These are phyloP conservation scores for Trematomus bernacchii DNA, from an alignment of 2,797 vertebrate genomes.

Conservation along the genomic window DNA sequence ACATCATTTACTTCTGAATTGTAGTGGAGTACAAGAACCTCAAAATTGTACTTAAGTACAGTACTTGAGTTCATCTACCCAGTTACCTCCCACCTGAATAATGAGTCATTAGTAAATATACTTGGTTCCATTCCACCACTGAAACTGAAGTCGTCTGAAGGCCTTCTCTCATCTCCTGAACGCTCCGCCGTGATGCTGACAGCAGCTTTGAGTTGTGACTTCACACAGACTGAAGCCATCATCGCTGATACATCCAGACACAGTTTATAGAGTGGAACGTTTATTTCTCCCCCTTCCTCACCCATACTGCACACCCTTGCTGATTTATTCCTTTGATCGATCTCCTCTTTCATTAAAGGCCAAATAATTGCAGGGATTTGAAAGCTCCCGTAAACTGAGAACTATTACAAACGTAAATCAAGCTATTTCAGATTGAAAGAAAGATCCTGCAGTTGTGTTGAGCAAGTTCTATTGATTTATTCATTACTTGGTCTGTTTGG, in stretches of 20 bases:
- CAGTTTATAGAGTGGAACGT: not conserved
- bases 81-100: too few species aligned
- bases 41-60: too few species aligned
- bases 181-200: too few species aligned
- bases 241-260: slow-evolving; percentile 6
- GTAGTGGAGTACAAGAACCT: too few species aligned
- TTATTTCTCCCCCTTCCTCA: not conserved
- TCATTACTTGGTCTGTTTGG: slow-evolving; percentile 23
- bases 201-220: too few species aligned
- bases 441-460: not conserved
- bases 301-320: not conserved
- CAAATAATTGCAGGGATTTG: slow-evolving; percentile 27
- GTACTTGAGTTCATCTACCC: too few species aligned
- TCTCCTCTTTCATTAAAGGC: slow-evolving; percentile 27
- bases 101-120: too few species aligned
- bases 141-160: too few species aligned
- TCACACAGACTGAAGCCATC: too few species aligned
- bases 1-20: too few species aligned
- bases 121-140: too few species aligned
- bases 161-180: too few species aligned
- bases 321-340: slow-evolving; percentile 36
- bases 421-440: slow-evolving; percentile 10
- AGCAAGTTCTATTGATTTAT: slow-evolving; percentile 7
- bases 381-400: slow-evolving; percentile 16
- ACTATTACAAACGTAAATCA: slow-evolving; percentile 22